Evolutionary conservation across 2,797 vertebrate genomes (phyloP).

Genomic region (Staurois parvus): DNA sequence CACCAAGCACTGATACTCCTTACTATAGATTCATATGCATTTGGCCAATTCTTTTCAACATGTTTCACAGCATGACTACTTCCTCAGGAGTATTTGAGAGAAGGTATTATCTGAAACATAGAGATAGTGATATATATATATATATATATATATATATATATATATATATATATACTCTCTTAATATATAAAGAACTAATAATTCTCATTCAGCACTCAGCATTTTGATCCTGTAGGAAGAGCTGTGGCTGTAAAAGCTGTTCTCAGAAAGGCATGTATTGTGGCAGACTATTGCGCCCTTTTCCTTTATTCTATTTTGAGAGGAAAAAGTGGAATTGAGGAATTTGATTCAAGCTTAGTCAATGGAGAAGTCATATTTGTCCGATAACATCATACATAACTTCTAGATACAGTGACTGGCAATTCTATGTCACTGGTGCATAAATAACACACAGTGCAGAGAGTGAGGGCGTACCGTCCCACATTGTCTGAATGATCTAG

Average conservation of each 20-base stretch:
- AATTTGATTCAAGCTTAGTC: neutral
- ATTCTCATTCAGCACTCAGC: neutral
- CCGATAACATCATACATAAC: neutral
- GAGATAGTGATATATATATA: too few relatives aligned
- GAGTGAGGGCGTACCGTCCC: constrained; percentile 18
- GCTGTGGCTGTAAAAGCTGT: neutral
- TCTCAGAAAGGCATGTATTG: neutral
- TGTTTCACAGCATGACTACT: too few relatives aligned
- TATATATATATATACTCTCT: too few relatives aligned
- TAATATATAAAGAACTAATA: too few relatives aligned
- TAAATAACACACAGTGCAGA: constrained; percentile 17
- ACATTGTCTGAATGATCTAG: neutral
- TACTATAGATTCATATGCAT: too few relatives aligned
- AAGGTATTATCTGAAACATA: too few relatives aligned
- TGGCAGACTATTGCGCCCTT: neutral
- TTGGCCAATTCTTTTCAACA: too few relatives aligned
- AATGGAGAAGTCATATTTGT: neutral
- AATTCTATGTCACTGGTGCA: constrained; percentile 1
- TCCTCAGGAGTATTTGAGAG: too few relatives aligned
- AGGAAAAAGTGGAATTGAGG: neutral
- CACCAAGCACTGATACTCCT: too few relatives aligned
- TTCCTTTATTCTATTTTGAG: neutral
- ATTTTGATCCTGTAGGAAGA: neutral
- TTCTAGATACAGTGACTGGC: constrained; percentile 1
- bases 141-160: too few relatives aligned